phyloP scores from a whole-genome alignment of 2,113 vertebrate species.

The Mellivora capensis region DNA sequence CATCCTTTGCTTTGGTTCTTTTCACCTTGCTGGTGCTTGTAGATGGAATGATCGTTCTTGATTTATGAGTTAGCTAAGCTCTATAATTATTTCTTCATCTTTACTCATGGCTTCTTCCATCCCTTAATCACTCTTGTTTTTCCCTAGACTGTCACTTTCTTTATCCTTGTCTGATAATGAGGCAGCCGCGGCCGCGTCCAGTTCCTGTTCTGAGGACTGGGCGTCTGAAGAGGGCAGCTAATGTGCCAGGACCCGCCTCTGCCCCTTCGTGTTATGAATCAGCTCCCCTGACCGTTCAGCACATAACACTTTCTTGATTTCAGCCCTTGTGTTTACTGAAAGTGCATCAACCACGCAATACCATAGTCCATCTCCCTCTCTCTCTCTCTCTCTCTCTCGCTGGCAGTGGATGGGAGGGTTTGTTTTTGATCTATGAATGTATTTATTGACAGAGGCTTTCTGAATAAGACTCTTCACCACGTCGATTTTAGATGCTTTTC shows the following conservation, averaged over 20 bases:
- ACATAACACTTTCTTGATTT: constrained; percentile 24
- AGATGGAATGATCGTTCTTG: constrained; percentile 48
- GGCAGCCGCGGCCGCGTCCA: neutral
- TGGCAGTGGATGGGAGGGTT: neutral
- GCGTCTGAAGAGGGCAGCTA: neutral
- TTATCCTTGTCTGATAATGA: constrained; percentile 36
- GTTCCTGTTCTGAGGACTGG: neutral
- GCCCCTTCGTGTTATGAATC: neutral
- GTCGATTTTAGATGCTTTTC: neutral
- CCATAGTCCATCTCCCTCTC: neutral
- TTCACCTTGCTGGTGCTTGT: constrained; percentile 50
- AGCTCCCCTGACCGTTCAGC: neutral
- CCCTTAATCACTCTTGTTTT: constrained; percentile 65
- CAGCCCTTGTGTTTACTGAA: neutral
- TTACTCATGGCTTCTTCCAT: constrained; percentile 52
- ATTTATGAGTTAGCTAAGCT: constrained; percentile 63
- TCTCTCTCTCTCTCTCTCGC: neutral
- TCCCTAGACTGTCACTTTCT: constrained; percentile 55
- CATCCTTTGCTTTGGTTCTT: constrained; percentile 1
- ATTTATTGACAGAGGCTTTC: constrained; percentile 6
- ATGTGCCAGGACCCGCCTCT: neutral
- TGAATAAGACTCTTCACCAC: neutral
- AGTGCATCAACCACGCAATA: neutral
- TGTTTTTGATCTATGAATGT: neutral
- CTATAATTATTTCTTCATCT: constrained; percentile 69